These are phyloP conservation scores for Halcyon badia DNA, from an alignment of 2,797 vertebrate species.

Conservation along the genomic window DNA sequence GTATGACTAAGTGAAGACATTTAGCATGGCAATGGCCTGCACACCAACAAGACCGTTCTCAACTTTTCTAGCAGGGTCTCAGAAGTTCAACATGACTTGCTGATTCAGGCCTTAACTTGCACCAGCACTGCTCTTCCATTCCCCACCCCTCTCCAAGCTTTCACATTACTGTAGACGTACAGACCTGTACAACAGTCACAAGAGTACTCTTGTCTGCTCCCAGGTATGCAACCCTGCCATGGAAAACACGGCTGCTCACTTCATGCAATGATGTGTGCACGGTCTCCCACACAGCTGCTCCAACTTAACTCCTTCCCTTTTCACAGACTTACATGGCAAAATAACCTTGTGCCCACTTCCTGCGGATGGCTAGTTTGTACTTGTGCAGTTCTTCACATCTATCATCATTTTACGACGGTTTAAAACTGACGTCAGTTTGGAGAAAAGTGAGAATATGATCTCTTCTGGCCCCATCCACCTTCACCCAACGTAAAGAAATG, in stretches of 20 bases:
- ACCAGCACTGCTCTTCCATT: neutral
- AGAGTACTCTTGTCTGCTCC: neutral
- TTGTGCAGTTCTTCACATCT: neutral
- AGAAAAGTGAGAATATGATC: neutral
- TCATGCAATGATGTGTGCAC: fast-evolving
- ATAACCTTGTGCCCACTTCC: neutral
- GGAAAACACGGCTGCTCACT: neutral
- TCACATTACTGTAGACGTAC: fast-evolving
- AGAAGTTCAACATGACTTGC: neutral
- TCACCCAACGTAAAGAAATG: neutral
- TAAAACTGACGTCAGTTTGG: neutral
- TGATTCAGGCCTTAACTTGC: neutral
- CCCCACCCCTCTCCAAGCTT: neutral
- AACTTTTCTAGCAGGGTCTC: neutral
- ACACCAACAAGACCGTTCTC: neutral
- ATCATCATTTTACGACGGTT: neutral
- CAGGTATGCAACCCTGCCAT: neutral
- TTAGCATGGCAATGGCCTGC: neutral
- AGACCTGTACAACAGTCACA: neutral
- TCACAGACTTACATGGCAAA: neutral
- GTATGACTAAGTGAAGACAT: neutral
- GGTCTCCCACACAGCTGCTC: neutral
- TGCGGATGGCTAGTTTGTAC: neutral
- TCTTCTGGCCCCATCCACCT: neutral
- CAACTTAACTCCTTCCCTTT: neutral